These are phyloP conservation scores for Myotis planiceps DNA, from an alignment of 2,797 vertebrate genomes.

Conservation along the genomic window DNA sequence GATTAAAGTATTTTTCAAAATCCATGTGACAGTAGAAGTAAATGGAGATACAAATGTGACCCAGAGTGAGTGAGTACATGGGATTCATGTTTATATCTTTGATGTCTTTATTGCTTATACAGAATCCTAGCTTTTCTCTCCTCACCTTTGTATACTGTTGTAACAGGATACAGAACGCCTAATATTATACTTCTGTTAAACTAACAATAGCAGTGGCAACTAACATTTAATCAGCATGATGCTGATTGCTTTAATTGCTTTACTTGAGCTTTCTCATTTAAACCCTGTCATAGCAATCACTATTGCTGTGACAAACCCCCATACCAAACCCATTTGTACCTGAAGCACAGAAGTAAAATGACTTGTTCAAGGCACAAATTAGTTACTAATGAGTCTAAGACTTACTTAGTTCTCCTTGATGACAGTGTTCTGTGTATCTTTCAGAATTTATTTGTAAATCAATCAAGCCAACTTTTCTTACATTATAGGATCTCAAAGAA, in stretches of 20 bases:
- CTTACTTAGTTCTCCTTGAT: not conserved
- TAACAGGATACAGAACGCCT: not conserved
- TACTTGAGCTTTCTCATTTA: not conserved
- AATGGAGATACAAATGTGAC: not conserved
- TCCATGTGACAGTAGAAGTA: not conserved
- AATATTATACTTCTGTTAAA: not conserved
- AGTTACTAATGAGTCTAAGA: not conserved
- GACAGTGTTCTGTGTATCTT: not conserved
- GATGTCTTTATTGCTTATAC: not conserved
- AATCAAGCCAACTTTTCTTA: not conserved
- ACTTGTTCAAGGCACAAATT: not conserved
- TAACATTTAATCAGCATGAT: not conserved
- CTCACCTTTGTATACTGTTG: not conserved
- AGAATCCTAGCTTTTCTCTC: not conserved
- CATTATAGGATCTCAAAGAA: not conserved
- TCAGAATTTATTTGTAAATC: conserved; percentile 41
- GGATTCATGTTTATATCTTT: not conserved
- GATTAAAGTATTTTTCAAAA: not conserved
- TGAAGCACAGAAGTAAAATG: not conserved
- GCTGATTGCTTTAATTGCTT: not conserved
- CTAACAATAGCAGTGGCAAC: not conserved
- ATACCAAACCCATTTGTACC: not conserved
- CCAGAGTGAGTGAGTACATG: not conserved
- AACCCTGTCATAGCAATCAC: too few species aligned
- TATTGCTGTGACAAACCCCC: too few species aligned